Evolutionary conservation across 64 coral and sea anemone species (phyloP).

Genomic region (Trachythela sp.): DNA sequence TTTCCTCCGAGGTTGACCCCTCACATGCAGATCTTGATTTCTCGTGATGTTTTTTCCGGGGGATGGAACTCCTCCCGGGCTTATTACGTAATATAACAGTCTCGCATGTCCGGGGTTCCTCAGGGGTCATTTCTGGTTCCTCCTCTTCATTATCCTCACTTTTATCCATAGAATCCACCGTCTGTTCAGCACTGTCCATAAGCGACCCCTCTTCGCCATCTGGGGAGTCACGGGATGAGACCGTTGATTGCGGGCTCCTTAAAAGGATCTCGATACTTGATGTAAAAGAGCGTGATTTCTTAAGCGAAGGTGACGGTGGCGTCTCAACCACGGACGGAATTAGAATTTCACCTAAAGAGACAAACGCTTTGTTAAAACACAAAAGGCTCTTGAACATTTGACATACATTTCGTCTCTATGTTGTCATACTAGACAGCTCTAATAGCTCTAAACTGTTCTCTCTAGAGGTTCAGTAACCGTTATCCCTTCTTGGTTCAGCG

Average conservation of each 20-base stretch:
- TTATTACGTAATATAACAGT: neutral
- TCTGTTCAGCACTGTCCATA: neutral
- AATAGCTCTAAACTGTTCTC: too few relatives aligned
- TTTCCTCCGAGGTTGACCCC: neutral
- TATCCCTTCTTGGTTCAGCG: too few relatives aligned
- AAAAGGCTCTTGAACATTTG: too few relatives aligned
- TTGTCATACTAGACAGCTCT: too few relatives aligned
- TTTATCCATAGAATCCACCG: neutral
- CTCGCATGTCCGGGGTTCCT: neutral
- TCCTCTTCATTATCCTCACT: neutral
- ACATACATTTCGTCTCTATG: too few relatives aligned
- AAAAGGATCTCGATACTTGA: conserved; percentile 8
- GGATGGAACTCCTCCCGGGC: neutral
- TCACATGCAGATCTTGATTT: neutral
- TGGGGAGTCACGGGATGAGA: neutral
- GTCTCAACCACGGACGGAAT: neutral
- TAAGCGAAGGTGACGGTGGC: neutral
- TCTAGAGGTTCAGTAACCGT: too few relatives aligned
- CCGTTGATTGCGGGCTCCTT: neutral
- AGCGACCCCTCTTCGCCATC: neutral
- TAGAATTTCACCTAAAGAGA: neutral
- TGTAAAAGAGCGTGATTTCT: conserved; percentile 22
- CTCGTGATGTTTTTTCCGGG: neutral
- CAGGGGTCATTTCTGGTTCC: neutral
- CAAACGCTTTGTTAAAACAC: too few relatives aligned